phyloP scores from a whole-genome alignment of 2,113 vertebrate species.

The Stomatorhinus ivindoensis region DNA sequence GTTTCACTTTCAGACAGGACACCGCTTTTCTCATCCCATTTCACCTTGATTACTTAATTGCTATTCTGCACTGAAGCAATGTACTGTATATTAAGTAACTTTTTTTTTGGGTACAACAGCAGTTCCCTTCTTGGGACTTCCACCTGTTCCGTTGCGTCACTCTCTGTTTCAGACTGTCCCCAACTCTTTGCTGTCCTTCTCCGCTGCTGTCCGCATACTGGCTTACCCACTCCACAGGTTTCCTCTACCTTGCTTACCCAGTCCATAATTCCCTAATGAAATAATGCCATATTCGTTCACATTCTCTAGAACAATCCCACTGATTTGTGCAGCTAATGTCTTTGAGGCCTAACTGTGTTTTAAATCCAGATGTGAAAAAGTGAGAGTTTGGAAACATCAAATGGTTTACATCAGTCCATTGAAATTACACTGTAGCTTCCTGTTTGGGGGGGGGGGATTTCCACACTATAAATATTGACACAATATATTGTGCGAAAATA shows the following conservation, averaged over 20 bases:
- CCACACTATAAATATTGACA: not conserved
- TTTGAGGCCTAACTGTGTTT: not conserved
- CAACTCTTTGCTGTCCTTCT: not conserved
- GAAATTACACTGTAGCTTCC: conserved; percentile 6
- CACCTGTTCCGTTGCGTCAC: not conserved
- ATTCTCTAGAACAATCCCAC: not conserved
- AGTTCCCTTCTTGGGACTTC: not conserved
- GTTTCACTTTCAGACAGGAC: not conserved
- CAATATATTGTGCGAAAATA: not conserved
- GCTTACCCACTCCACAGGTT: not conserved
- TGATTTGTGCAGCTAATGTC: not conserved
- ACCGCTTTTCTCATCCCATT: not conserved
- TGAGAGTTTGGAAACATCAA: not conserved
- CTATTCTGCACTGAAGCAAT: not conserved
- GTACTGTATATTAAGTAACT: not conserved
- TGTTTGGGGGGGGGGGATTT: not conserved
- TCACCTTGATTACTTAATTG: not conserved
- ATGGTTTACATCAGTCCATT: not conserved
- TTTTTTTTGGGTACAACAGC: not conserved
- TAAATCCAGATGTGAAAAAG: conserved; percentile 4
- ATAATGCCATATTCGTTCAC: not conserved
- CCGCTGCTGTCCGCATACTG: not conserved
- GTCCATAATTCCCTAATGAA: not conserved
- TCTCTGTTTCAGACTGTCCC: not conserved
- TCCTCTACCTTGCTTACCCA: not conserved